Evolutionary conservation across 2,888 invertebrate genomes (phyloP).

Genomic region (Leptogaster cylindrica): DNA sequence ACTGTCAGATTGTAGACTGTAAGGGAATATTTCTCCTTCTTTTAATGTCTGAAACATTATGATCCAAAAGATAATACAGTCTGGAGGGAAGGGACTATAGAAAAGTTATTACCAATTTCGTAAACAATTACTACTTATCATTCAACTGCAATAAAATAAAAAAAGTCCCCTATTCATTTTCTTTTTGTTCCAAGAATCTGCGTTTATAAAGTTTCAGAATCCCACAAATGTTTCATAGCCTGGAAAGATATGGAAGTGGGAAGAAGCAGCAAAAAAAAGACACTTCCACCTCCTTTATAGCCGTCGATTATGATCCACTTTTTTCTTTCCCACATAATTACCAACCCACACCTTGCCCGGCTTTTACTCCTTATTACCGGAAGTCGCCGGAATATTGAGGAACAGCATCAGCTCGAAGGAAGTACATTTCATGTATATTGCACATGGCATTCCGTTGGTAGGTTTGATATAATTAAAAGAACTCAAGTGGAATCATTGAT

Average conservation of each 20-base stretch:
- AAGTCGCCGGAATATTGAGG: too few relatives aligned
- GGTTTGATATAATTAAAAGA: constrained; percentile 40
- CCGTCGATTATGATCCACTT: constrained; percentile 13
- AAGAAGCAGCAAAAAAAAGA: background rate
- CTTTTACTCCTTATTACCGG: background rate
- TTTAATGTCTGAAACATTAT: too few relatives aligned
- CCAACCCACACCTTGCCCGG: background rate
- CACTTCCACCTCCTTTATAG: background rate
- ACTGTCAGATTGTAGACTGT: too few relatives aligned
- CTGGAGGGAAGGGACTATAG: too few relatives aligned
- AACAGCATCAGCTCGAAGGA: too few relatives aligned
- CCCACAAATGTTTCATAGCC: background rate
- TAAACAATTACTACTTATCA: too few relatives aligned
- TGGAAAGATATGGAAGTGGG: background rate
- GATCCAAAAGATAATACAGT: too few relatives aligned
- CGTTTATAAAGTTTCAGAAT: too few relatives aligned
- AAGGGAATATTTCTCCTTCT: too few relatives aligned
- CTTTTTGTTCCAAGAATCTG: too few relatives aligned
- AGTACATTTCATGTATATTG: constrained; percentile 1
- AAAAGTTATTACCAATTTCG: too few relatives aligned
- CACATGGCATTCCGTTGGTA: background rate
- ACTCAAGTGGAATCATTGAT: constrained; percentile 40
- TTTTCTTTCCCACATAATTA: background rate
- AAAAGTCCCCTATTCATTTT: background rate
- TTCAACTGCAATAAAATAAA: too few relatives aligned